These are phyloP conservation scores for Chrysopilus asiliformis DNA, from an alignment of 2,888 invertebrate species.

Conservation along the genomic window DNA sequence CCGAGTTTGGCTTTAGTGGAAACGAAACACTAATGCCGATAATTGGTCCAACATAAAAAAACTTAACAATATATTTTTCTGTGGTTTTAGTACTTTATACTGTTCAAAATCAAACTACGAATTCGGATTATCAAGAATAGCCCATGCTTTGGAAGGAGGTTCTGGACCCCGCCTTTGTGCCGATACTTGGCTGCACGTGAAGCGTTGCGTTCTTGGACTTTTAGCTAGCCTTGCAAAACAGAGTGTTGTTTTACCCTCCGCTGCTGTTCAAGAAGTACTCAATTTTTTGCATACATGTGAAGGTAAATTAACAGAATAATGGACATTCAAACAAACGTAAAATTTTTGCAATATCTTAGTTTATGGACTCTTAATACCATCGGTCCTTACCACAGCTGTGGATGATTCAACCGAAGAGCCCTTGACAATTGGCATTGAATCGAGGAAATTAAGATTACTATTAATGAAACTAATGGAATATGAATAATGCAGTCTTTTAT, in stretches of 20 bases:
- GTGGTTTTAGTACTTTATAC: slow-evolving; percentile 73
- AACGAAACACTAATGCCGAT: no score
- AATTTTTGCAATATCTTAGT: slow-evolving; percentile 17
- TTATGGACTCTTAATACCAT: slow-evolving; percentile 31
- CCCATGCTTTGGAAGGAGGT: slow-evolving; percentile 65
- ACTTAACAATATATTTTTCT: not conserved
- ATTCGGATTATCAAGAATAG: slow-evolving; percentile 93
- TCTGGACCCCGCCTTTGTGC: slow-evolving; percentile 67
- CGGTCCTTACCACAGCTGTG: slow-evolving; percentile 26
- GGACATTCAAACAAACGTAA: not conserved
- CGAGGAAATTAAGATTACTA: slow-evolving; percentile 29
- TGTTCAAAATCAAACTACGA: slow-evolving; percentile 99
- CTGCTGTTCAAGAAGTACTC: slow-evolving; percentile 68
- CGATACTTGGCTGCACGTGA: slow-evolving; percentile 98
- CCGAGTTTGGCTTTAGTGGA: no score
- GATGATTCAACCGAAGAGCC: slow-evolving; percentile 29
- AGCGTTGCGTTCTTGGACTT: slow-evolving; percentile 82
- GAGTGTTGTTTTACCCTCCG: slow-evolving; percentile 65
- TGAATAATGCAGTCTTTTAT: no score
- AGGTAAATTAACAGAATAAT: no score
- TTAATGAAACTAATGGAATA: slow-evolving; percentile 33
- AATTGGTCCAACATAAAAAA: no score
- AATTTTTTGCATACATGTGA: slow-evolving; percentile 79
- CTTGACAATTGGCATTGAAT: slow-evolving; percentile 33
- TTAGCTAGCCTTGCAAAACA: slow-evolving; percentile 77